Evolutionary conservation across 2,797 vertebrate species (phyloP), one percentile per base, ranked within the genome.

Genomic region (Propithecus deckenii): DNA sequence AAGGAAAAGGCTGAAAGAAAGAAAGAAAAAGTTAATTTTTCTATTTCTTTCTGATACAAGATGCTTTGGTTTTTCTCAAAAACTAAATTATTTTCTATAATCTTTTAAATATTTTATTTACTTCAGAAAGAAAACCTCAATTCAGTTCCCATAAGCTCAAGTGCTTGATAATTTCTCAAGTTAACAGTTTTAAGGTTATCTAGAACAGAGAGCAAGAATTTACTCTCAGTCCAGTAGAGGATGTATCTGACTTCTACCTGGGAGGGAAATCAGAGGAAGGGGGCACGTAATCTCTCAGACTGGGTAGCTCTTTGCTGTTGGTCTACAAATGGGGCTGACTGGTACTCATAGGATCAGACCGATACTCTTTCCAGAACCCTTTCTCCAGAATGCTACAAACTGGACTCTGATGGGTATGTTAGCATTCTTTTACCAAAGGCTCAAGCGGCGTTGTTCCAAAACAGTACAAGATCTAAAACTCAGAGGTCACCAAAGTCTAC

Each of bases 41-140:
- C 74, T 52, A 71, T 90, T 84, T 93, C 12, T 69, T 79, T 50
- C 43, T 84, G 17, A 79, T 57, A 84, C 0, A 79, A 90, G 35
- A 74, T 38, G 11, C 12, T 72, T 81, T n/a, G 3, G 4, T 86
- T 95, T 85, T 55, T 95, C 35, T 67, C 59, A 17, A 85, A 96
- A 91, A 79, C 74, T 76, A 81, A 92, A 85, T 81, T 81, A 89
- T 87, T 86, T 87, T 87, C 63, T 83, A 32, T 74, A 78, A 87
- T 76, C 71, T 72, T 46, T 71, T 80, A 76, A 93, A 76, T 72
- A 32, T 93, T 94, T 35, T 78, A 35, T 72, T 71, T n/a, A 32
- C 25, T 48, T 46, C 25, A 76, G 32, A 80, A 65, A 65, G 32
- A 65, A 75, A 87, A 61, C 22, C 67, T 87, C 55, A 72, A 7